Base-by-base conservation (phyloP, 2,113 vertebrate species). In the Oncorhynchus masou region DNA sequence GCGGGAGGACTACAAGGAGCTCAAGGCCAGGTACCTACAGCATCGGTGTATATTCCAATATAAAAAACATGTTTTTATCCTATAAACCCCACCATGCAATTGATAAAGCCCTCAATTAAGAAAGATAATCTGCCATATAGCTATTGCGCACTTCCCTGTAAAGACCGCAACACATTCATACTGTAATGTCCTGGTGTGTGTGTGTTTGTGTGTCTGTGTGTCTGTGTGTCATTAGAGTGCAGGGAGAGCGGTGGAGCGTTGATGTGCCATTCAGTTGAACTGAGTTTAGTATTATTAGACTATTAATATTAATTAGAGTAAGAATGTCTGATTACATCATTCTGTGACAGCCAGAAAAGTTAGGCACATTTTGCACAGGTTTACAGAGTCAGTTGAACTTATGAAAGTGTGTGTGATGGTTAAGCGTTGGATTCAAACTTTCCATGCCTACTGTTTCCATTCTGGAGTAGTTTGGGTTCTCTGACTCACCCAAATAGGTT, bases 1-100 rank as follows among this genome's bases (percentile, higher is more conserved):
- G 78, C 94, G 92, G 1, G 96, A 97, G 87, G 97, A 98, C 84
- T 93, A 96, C 89, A 97, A 95, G 92, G 97, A 98, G 90, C 95
- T 98, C 5, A 98, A 97, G 85, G 94, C 95, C 67, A 96, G 96
- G 97, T 98, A 91, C 88, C 39, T 45, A 12, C 95, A 57, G 20
- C 20, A 20, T 57, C 4, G 20, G 54, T 20, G 54, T 57, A 15
- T 57, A 15, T 20, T 57, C 54, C 19, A 45, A 45, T 45, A 45
- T 45, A 45, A 45, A 45, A 45, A 45, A 0, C 2, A 45, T 12
- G 39, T 45, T 45, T 45, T 12, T 45, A 45, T 45, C 39, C 9
- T 12, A 45, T 11, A 45, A 45, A 0, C 8, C 39, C 39, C 39
- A 39, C 8, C 39, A 39, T 39, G 39, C 39, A 39, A 39, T 39